phyloP scores from a whole-genome alignment of 2,888 invertebrate genomes.

The Fabriciana adippe region DNA sequence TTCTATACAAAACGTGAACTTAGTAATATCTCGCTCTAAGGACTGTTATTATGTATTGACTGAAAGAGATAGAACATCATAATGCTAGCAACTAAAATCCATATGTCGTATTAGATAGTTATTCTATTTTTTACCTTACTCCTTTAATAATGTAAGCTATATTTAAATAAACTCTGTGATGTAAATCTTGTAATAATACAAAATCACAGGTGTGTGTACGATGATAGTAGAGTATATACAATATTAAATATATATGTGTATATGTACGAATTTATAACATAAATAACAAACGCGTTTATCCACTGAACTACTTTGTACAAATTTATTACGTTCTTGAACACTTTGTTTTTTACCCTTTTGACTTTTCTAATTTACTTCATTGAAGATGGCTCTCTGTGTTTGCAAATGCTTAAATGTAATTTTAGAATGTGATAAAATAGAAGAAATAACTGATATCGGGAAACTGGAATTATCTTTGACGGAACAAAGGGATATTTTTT shows the following conservation, averaged over 20 bases:
- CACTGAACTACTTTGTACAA: slow-evolving; percentile 53
- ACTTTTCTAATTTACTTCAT: slow-evolving; percentile 32
- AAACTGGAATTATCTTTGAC: slow-evolving; percentile 80
- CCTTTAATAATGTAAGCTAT: not conserved
- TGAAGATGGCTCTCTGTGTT: slow-evolving; percentile 80
- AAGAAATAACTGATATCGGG: slow-evolving; percentile 80
- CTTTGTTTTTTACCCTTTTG: slow-evolving; percentile 58
- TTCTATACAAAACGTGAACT: not conserved
- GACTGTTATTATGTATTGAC: not conserved
- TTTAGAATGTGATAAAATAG: slow-evolving; percentile 83
- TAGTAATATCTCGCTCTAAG: slow-evolving; percentile 5
- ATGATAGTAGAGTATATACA: slow-evolving; percentile 39
- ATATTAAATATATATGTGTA: slow-evolving; percentile 40
- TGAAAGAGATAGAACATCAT: slow-evolving; percentile 26
- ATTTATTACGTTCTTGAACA: slow-evolving; percentile 60
- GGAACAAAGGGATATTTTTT: slow-evolving; percentile 85
- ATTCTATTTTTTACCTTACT: slow-evolving; percentile 10
- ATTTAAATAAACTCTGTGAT: not conserved
- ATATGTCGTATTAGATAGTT: not conserved
- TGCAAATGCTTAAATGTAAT: slow-evolving; percentile 90
- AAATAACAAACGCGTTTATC: slow-evolving; percentile 52
- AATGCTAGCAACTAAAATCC: not conserved
- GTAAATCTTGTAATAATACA: slow-evolving; percentile 9
- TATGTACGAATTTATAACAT: slow-evolving; percentile 42
- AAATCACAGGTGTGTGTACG: slow-evolving; percentile 43